Evolutionary conservation across 2,888 invertebrate genomes (phyloP).

Genomic region (Lacanobia wlatinum): DNA sequence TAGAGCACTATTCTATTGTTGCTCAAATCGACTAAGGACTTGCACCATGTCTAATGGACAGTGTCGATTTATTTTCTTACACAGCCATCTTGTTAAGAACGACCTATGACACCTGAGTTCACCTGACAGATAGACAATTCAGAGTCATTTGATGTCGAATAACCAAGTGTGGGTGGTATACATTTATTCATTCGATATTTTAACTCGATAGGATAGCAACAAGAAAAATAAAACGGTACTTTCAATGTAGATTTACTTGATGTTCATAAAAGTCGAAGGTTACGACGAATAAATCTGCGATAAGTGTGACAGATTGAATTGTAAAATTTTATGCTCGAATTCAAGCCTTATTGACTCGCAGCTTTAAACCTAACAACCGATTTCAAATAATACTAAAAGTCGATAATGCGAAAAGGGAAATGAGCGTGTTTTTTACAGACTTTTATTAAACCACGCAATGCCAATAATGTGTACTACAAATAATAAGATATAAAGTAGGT

Average conservation of each 20-base stretch:
- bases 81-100: not conserved
- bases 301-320: conserved; percentile 30
- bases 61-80: conserved; percentile 5
- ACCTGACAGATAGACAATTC: not conserved
- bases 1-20: conserved; percentile 15
- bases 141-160: not conserved
- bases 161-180: not conserved
- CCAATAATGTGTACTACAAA: conserved; percentile 40
- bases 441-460: conserved; percentile 27
- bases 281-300: conserved; percentile 41
- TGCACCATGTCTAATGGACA: not conserved
- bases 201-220: not conserved
- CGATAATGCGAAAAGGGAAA: conserved; percentile 5
- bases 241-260: conserved; percentile 19
- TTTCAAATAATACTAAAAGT: conserved; percentile 9
- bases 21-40: not conserved
- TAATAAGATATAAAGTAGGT: conserved; percentile 55
- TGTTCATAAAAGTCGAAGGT: conserved; percentile 31
- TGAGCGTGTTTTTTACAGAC: conserved; percentile 7
- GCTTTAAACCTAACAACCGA: conserved; percentile 18
- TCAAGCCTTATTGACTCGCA: conserved; percentile 27
- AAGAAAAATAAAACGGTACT: not conserved
- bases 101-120: too few species aligned
- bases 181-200: not conserved
- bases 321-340: conserved; percentile 31